A percentile compares a stretch with the other conserved stretches of the same genome.
Evolutionary conservation across 2,113 vertebrate species (phyloP).

Genomic region (Colinus virginianus): DNA sequence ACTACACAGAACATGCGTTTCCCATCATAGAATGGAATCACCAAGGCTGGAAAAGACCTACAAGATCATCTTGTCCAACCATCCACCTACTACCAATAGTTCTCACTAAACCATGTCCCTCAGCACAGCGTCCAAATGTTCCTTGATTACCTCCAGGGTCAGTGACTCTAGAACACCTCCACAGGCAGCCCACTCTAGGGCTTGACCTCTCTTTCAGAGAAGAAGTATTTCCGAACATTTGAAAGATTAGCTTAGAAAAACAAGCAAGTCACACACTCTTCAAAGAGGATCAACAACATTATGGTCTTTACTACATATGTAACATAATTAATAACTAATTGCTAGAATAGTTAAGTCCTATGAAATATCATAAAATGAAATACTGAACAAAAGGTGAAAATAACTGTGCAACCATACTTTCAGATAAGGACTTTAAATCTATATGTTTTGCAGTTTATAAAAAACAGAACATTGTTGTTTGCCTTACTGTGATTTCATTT

Average conservation of each 20-base stretch:
- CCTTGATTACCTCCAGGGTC: too few relatives aligned
- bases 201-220: too few relatives aligned
- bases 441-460: not conserved
- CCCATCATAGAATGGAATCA: too few relatives aligned
- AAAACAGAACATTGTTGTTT: not conserved
- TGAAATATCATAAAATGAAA: not conserved
- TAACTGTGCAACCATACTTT: not conserved
- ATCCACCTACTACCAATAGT: too few relatives aligned
- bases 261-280: not conserved
- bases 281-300: not conserved
- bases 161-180: too few relatives aligned
- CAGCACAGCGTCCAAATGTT: too few relatives aligned
- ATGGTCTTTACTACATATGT: accelerated
- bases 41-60: too few relatives aligned
- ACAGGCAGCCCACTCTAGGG: too few relatives aligned
- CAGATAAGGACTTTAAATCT: not conserved
- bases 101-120: too few relatives aligned
- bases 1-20: accelerated
- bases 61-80: too few relatives aligned
- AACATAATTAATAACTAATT: not conserved
- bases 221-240: too few relatives aligned
- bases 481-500: not conserved
- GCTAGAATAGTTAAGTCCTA: not conserved
- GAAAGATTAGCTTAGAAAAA: not conserved
- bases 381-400: not conserved